Evolutionary conservation across 2,797 vertebrate species (phyloP).

Genomic region (Poecilia picta): DNA sequence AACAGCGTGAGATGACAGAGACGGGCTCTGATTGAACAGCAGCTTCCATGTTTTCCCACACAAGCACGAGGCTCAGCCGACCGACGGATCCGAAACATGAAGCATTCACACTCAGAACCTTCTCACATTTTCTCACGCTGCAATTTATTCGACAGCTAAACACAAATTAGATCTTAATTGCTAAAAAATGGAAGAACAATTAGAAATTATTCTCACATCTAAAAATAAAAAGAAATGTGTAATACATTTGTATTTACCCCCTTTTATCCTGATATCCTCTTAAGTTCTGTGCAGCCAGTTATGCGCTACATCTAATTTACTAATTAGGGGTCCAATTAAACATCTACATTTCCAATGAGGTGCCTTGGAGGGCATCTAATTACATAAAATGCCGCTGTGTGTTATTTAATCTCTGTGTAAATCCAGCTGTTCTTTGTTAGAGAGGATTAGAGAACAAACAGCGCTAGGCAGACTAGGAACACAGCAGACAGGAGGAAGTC

Average conservation of each 20-base stretch:
- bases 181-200: not conserved
- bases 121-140: not conserved
- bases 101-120: not conserved
- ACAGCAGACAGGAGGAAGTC: not conserved
- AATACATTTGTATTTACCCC: not conserved
- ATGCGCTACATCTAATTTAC: not conserved
- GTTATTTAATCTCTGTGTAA: not conserved
- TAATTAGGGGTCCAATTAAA: not conserved
- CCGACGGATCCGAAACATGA: not conserved
- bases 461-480: not conserved
- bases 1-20: not conserved
- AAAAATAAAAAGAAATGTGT: not conserved
- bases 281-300: not conserved
- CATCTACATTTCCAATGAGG: not conserved
- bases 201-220: not conserved
- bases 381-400: not conserved
- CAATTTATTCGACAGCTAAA: not conserved
- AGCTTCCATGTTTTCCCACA: not conserved
- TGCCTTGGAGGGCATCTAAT: not conserved
- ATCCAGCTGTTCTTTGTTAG: not conserved
- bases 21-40: not conserved
- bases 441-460: not conserved
- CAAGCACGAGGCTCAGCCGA: not conserved
- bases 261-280: not conserved
- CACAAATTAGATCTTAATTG: not conserved